Base-by-base conservation (phyloP, 2,113 vertebrate genomes). In the Toxostoma redivivum region DNA sequence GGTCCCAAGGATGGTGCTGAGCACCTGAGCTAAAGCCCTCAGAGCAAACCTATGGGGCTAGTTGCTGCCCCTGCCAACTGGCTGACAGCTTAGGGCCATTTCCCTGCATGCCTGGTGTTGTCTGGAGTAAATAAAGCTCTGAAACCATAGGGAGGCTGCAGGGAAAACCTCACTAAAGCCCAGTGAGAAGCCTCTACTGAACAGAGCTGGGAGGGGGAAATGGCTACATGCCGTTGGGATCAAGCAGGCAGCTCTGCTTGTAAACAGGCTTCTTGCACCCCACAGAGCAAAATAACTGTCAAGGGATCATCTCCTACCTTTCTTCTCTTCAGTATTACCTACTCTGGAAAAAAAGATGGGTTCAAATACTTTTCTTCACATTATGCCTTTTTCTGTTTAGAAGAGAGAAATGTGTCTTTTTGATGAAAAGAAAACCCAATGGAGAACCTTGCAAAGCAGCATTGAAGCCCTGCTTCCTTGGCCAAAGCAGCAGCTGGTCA, bases 401-500 rank as follows among this genome's bases (percentile, higher is more conserved):
- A 65, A 56, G 64, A 65, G 44, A 76, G 21, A 35, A 77, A 77
- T 61, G 20, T 64, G 13, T 47, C n/a, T 57, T 81, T 81, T 84
- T 30, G 23, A 44, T 71, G 42, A 57, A 27, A 44, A 42, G 73
- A 81, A 81, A 67, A 79, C 13, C 33, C 12, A 15, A 0, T 23
- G 28, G 48, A 79, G 33, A 65, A 2, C 27, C 17, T 42, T 10
- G 1, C 3, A 62, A 58, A 86, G 15, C 8, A 76, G 23, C 24
- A 64, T 16, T 0, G 0, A 87, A 48, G 27, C 17, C 10, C 17
- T 33, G 25, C 35, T 92, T 80, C 50, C 25, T 27, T 6, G 7
- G 15, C 31, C 51, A 70, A 88, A 88, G 62, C n/a, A 76, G 53
- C 7, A 16, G 14, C 44, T 81, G 35, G 31, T 64, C 45, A 92